phyloP scores from a whole-genome alignment of 2,888 invertebrate genomes.

The Oscheius sp. region DNA sequence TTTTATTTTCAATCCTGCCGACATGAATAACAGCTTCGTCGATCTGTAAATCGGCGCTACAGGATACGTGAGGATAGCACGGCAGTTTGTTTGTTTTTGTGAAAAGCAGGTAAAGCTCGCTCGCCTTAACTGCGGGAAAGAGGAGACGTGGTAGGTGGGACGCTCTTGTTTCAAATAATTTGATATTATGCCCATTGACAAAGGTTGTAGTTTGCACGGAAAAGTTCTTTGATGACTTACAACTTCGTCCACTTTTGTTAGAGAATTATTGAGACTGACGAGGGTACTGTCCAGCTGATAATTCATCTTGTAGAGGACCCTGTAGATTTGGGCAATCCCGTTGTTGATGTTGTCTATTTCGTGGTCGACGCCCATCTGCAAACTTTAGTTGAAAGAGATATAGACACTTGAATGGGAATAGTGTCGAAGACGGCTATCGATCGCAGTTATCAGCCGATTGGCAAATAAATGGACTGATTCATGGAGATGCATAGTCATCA shows the following conservation, averaged over 20 bases:
- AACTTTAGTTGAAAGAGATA: background rate
- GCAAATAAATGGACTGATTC: constrained; percentile 34
- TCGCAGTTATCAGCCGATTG: constrained; percentile 35
- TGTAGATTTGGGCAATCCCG: constrained; percentile 20
- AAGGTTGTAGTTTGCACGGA: background rate
- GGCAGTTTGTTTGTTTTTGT: no score
- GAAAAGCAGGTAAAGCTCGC: no score
- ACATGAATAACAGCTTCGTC: constrained; percentile 16
- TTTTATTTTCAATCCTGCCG: constrained; percentile 10
- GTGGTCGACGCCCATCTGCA: constrained; percentile 29
- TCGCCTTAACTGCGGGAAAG: background rate
- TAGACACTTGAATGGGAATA: background rate
- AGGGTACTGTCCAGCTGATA: constrained; percentile 25
- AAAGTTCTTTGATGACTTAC: background rate
- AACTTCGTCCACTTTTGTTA: constrained; percentile 19
- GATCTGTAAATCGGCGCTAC: background rate
- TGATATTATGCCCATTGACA: background rate
- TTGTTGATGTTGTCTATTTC: constrained; percentile 25
- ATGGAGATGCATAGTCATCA: constrained; percentile 20
- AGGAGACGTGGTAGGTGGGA: no score
- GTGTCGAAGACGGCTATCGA: constrained; percentile 29
- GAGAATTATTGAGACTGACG: constrained; percentile 12
- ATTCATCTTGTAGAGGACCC: constrained; percentile 23
- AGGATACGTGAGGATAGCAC: background rate
- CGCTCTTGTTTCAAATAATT: no score